Conservation (phyloP, 2,888 invertebrate genomes). For the Pelosia muscerda region DNA sequence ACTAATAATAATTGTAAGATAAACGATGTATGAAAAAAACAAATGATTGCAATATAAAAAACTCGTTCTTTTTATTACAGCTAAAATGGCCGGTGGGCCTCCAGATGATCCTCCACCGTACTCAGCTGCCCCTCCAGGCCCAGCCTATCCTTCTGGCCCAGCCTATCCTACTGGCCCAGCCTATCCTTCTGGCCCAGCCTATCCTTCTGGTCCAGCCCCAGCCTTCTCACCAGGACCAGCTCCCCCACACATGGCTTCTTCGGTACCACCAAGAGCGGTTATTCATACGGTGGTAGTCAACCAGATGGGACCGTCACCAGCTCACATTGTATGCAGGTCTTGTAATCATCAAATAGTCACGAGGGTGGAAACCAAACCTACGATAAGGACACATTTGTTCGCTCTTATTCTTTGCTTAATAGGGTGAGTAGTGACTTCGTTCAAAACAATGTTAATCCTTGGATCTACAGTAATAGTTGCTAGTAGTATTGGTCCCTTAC, state of each 20-base stretch:
- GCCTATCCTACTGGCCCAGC: background rate
- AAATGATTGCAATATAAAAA: too few species aligned
- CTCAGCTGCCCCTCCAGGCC: slow-evolving; percentile 19
- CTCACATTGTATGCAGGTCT: slow-evolving; percentile 70
- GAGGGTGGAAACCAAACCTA: slow-evolving; percentile 70
- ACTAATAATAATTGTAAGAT: too few species aligned
- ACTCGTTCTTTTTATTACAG: slow-evolving; percentile 22
- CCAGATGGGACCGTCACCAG: slow-evolving; percentile 60
- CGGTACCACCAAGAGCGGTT: slow-evolving; percentile 12
- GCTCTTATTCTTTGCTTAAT: slow-evolving; percentile 82
- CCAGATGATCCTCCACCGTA: slow-evolving; percentile 55
- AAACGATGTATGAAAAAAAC: too few species aligned
- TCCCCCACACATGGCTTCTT: background rate
- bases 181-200: slow-evolving; percentile 8
- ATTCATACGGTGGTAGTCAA: slow-evolving; percentile 37
- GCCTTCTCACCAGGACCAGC: background rate
- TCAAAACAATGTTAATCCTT: too few species aligned
- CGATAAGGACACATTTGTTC: slow-evolving; percentile 84
- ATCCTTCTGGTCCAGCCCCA: background rate
- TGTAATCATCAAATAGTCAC: slow-evolving; percentile 80
- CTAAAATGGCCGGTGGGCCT: slow-evolving; percentile 13
- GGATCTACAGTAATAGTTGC: too few species aligned
- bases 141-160: background rate
- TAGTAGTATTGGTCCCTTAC: too few species aligned
- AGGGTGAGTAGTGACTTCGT: slow-evolving; percentile 58